These are phyloP conservation scores for Apocrypta bakeri DNA, from an alignment of 1,140 invertebrate species.

Conservation along the genomic window DNA sequence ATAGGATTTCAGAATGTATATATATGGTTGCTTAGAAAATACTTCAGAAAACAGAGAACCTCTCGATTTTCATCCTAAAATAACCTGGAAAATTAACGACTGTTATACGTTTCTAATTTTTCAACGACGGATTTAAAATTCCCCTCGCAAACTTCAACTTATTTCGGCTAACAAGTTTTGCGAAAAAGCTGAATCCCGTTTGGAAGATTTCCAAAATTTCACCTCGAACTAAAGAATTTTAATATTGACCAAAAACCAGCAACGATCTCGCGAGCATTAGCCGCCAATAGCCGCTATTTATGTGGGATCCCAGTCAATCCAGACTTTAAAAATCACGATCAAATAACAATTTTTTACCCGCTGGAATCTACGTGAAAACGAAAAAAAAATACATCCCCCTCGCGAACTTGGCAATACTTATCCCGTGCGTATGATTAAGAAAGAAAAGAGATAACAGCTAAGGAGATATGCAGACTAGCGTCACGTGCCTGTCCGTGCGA, in stretches of 20 bases:
- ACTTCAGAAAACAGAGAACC: not conserved
- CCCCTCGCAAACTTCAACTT: not conserved
- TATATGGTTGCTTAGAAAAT: not conserved
- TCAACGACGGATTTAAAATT: not conserved
- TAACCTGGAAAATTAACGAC: not conserved
- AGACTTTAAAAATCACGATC: not conserved
- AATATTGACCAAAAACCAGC: too few relatives aligned
- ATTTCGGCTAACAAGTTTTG: not conserved
- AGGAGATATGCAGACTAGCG: not conserved
- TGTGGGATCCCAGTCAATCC: too few relatives aligned
- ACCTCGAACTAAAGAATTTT: too few relatives aligned
- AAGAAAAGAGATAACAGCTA: not conserved
- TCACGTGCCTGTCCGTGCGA: slow-evolving; percentile 25
- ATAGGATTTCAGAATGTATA: not conserved
- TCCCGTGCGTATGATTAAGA: not conserved
- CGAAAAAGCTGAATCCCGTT: not conserved
- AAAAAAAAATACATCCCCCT: not conserved
- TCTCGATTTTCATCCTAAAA: not conserved
- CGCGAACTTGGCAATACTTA: not conserved
- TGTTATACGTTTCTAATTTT: not conserved
- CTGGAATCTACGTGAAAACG: too few relatives aligned
- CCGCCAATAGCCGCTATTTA: not conserved
- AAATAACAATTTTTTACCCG: not conserved
- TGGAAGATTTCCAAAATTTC: not conserved
- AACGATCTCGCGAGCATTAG: too few relatives aligned